Evolutionary conservation across 2,797 vertebrate genomes (phyloP).

Genomic region (Pipistrellus pipistrellus): DNA sequence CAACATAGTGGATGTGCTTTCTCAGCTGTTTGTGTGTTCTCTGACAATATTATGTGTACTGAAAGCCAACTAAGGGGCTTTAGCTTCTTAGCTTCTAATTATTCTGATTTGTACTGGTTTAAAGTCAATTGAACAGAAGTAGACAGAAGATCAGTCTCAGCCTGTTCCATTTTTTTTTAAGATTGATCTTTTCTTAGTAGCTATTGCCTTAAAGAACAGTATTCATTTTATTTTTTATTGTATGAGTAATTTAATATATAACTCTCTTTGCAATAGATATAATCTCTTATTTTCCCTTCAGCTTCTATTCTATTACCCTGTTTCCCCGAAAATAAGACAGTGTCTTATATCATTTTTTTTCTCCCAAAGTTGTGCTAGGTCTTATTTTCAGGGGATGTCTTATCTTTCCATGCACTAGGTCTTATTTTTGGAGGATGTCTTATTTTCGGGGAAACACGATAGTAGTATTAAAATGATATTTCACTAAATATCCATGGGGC

Average conservation of each 20-base stretch:
- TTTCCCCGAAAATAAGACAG: too few species aligned
- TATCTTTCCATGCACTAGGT: too few species aligned
- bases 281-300: background rate
- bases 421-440: too few species aligned
- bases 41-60: slow-evolving; percentile 45
- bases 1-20: slow-evolving; percentile 51
- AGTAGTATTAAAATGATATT: slow-evolving; percentile 44
- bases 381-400: too few species aligned
- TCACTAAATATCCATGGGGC: background rate
- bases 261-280: background rate
- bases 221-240: slow-evolving; percentile 46
- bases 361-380: too few species aligned
- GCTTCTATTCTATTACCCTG: slow-evolving; percentile 22
- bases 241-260: slow-evolving; percentile 59
- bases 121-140: slow-evolving; percentile 66
- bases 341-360: too few species aligned
- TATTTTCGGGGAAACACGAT: too few species aligned
- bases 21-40: slow-evolving; percentile 66
- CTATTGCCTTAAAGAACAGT: slow-evolving; percentile 40
- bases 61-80: slow-evolving; percentile 44
- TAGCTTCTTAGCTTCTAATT: slow-evolving; percentile 66
- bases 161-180: slow-evolving; percentile 55
- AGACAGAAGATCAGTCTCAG: slow-evolving; percentile 61
- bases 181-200: slow-evolving; percentile 67
- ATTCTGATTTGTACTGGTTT: slow-evolving; percentile 76